phyloP scores from a whole-genome alignment of 2,113 vertebrate genomes.

The Erythrolamprus reginae region DNA sequence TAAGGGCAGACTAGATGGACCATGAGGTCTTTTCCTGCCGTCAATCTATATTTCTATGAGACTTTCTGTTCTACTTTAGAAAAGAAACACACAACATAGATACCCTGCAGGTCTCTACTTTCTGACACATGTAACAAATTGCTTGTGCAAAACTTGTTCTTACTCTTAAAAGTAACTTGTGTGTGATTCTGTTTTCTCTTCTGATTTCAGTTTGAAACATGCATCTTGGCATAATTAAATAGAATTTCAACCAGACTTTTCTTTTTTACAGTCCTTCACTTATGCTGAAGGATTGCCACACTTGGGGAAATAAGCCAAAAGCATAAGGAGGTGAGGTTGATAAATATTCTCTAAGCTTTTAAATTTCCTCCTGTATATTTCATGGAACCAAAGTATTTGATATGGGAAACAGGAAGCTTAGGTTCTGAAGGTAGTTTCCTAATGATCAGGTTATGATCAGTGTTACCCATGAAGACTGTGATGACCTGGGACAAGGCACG shows the following conservation, averaged over 20 bases:
- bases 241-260: not conserved
- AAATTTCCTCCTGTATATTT: not conserved
- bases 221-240: not conserved
- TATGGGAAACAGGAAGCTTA: not conserved
- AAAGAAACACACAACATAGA: not conserved
- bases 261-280: not conserved
- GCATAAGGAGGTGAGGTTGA: not conserved
- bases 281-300: not conserved
- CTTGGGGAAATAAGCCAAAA: not conserved
- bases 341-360: not conserved
- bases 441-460: not conserved
- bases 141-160: not conserved
- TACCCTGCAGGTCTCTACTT: not conserved
- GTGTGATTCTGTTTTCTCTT: not conserved
- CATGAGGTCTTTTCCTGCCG: no score
- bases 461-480: not conserved
- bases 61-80: not conserved
- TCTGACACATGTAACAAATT: not conserved
- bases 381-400: not conserved
- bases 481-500: no score
- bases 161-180: not conserved
- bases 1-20: no score
- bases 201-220: not conserved
- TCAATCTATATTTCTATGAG: no score
- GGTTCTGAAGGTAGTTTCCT: not conserved